Percentiles rank a stretch among this genome's conserved stretches.
phyloP scores from a whole-genome alignment of 2,888 invertebrate genomes.

The Nebria brevicollis region DNA sequence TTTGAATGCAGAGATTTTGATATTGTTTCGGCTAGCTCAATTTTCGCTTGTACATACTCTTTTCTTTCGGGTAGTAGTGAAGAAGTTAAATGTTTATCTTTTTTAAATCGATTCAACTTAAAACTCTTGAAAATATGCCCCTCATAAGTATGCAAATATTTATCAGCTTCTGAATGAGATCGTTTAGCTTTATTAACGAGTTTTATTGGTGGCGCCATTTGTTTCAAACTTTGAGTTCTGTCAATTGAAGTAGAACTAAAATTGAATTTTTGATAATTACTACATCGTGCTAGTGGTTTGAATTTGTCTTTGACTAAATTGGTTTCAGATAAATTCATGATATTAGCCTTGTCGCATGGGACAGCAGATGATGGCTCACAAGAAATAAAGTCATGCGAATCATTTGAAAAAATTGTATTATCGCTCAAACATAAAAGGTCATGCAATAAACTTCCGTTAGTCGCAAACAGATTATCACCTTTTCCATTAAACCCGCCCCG shows the following conservation, averaged over 20 bases:
- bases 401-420: conserved; percentile 22
- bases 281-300: conserved; percentile 20
- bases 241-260: not conserved
- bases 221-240: not conserved
- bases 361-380: conserved; percentile 22
- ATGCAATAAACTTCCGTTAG: conserved; percentile 45
- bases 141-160: conserved; percentile 11
- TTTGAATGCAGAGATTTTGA: not conserved
- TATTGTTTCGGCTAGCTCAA: not conserved
- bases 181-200: conserved; percentile 13
- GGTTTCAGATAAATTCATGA: not conserved
- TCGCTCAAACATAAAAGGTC: conserved; percentile 45
- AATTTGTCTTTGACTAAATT: not conserved
- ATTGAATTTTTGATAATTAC: conserved; percentile 10
- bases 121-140: conserved; percentile 24
- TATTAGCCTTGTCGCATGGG: not conserved
- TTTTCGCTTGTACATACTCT: too few species aligned
- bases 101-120: conserved; percentile 25
- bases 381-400: conserved; percentile 36
- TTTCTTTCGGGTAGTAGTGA: not conserved
- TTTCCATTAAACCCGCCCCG: conserved; percentile 62
- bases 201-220: not conserved
- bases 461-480: conserved; percentile 50
- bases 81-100: not conserved
- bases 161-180: conserved; percentile 33